Conservation (phyloP, 2,888 invertebrate genomes). For the Ectropis crepuscularia region DNA sequence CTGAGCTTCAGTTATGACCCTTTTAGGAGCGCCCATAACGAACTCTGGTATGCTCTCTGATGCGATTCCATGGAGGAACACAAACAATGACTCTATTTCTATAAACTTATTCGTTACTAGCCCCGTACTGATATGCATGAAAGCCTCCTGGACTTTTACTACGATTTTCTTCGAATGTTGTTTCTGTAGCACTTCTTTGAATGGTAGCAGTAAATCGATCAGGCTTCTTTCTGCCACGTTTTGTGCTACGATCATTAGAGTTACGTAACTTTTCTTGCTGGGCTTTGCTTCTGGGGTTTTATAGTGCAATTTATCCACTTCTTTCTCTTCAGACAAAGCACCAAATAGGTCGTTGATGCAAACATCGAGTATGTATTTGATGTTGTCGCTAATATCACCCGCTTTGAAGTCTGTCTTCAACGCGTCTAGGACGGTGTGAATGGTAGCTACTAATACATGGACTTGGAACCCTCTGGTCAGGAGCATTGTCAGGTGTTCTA, state of each 20-base stretch:
- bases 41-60: constrained; percentile 92
- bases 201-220: constrained; percentile 90
- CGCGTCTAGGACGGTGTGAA: constrained; percentile 92
- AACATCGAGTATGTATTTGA: constrained; percentile 91
- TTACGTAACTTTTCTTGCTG: constrained; percentile 93
- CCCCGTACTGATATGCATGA: constrained; percentile 92
- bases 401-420: constrained; percentile 89
- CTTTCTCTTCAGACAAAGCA: constrained; percentile 94
- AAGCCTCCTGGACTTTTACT: constrained; percentile 91
- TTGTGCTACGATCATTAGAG: constrained; percentile 91
- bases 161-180: constrained; percentile 92
- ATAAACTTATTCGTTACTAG: constrained; percentile 93
- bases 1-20: constrained; percentile 82
- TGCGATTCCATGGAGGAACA: constrained; percentile 92
- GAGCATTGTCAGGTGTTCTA: constrained; percentile 92
- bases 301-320: constrained; percentile 91
- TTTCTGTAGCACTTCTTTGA: constrained; percentile 91
- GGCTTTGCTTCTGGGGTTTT: constrained; percentile 93
- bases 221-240: constrained; percentile 91
- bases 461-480: constrained; percentile 96
- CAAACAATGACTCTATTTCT: constrained; percentile 88
- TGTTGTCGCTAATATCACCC: constrained; percentile 91
- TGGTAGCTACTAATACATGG: constrained; percentile 95
- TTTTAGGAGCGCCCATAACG: constrained; percentile 80
- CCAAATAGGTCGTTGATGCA: constrained; percentile 96